Conservation (phyloP, 2,113 vertebrate species). For the Ictidomys tridecemlineatus region DNA sequence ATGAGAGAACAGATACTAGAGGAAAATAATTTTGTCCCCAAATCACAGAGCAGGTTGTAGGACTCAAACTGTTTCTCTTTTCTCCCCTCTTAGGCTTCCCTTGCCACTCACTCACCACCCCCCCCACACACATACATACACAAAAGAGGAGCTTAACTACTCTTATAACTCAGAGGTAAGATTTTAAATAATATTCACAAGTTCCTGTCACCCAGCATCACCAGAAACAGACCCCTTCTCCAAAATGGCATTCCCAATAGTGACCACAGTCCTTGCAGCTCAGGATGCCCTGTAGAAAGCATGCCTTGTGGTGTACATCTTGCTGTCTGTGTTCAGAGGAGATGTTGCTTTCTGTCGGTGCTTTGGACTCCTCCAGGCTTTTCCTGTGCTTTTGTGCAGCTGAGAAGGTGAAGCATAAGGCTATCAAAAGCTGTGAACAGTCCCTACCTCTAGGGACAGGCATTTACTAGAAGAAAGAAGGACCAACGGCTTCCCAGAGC, state of each 20-base stretch:
- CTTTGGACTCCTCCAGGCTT: conserved; percentile 74
- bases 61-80: not conserved
- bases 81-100: not conserved
- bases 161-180: not conserved
- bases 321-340: conserved; percentile 42
- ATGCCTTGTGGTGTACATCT: not conserved
- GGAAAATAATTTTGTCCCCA: not conserved
- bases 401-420: conserved; percentile 91
- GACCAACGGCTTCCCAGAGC: conserved; percentile 93
- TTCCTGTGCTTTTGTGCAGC: conserved; percentile 90
- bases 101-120: not conserved
- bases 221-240: not conserved
- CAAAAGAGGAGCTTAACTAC: not conserved
- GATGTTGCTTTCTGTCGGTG: conserved; percentile 80
- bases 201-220: not conserved
- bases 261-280: not conserved
- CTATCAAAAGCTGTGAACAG: conserved; percentile 93
- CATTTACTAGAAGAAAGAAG: conserved; percentile 93
- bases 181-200: not conserved
- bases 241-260: not conserved
- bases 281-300: not conserved
- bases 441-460: conserved; percentile 92
- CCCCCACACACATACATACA: too few species aligned
- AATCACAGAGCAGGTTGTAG: not conserved
- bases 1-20: not conserved